phyloP scores from a whole-genome alignment of 2,888 invertebrate genomes.

The Strigamia maritima region DNA sequence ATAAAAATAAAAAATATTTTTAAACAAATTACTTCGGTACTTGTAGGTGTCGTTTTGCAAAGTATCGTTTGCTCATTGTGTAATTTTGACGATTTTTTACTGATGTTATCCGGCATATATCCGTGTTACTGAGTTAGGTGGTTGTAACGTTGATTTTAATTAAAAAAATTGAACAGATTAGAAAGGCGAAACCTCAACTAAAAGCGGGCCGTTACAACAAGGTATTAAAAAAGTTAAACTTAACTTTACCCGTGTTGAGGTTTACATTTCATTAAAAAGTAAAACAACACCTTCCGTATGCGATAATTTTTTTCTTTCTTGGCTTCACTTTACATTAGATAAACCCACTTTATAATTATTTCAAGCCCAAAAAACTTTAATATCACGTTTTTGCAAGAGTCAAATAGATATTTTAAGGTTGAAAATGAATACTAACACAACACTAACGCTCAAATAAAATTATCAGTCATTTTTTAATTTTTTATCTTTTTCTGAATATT shows the following conservation, averaged over 20 bases:
- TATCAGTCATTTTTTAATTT: neutral
- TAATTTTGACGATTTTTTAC: neutral
- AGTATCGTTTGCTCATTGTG: neutral
- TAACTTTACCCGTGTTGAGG: neutral
- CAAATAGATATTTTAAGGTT: neutral
- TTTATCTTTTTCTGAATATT: neutral
- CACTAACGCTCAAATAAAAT: neutral
- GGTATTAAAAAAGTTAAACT: neutral
- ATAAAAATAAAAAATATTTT: neutral
- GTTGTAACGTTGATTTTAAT: slow-evolving; percentile 7
- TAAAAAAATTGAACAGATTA: slow-evolving; percentile 8
- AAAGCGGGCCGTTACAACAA: neutral
- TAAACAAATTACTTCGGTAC: neutral
- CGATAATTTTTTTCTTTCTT: neutral
- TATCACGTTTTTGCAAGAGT: neutral
- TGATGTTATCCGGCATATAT: neutral
- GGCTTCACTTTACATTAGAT: neutral
- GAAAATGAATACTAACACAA: neutral
- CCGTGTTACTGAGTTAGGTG: neutral
- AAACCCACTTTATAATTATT: neutral
- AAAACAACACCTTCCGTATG: neutral
- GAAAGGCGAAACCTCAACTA: neutral
- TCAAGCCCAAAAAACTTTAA: neutral
- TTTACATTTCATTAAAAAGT: slow-evolving; percentile 1
- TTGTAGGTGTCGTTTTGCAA: neutral